Evolutionary conservation across 2,797 vertebrate species (phyloP).

Genomic region (Labroides dimidiatus): DNA sequence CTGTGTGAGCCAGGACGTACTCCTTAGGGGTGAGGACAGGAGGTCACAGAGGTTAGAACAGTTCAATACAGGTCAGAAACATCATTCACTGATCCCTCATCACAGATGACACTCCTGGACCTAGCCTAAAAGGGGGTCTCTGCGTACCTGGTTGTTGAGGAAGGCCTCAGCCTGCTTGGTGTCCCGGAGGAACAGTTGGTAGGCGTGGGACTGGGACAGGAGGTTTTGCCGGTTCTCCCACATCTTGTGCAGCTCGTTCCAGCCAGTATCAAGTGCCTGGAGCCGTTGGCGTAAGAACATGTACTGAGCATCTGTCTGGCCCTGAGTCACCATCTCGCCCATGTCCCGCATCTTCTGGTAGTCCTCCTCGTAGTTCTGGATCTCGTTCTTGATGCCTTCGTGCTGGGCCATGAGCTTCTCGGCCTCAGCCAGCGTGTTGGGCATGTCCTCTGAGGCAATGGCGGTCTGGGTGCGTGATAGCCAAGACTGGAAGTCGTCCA

Average conservation of each 20-base stretch:
- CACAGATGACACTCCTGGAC: no score
- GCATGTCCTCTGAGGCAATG: conserved; percentile 96
- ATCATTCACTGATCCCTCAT: no score
- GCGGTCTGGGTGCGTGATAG: conserved; percentile 94
- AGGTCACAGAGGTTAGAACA: no score
- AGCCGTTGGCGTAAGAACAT: conserved; percentile 95
- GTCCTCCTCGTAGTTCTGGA: conserved; percentile 95
- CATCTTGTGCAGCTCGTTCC: conserved; percentile 98
- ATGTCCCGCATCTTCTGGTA: conserved; percentile 98
- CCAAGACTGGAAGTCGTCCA: conserved; percentile 98
- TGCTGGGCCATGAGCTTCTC: conserved; percentile 96
- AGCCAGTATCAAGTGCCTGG: conserved; percentile 93
- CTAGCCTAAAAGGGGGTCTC: no score
- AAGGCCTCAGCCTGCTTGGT: conserved; percentile 87
- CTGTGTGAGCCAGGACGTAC: conserved; percentile 93
- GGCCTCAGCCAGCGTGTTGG: conserved; percentile 91
- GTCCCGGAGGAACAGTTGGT: conserved; percentile 93
- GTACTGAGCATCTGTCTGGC: conserved; percentile 94
- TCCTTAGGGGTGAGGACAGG: conserved; percentile 79
- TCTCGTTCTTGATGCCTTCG: conserved; percentile 94
- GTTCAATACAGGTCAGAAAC: no score
- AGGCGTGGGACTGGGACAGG: conserved; percentile 93
- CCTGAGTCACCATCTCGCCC: conserved; percentile 97
- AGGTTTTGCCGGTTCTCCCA: conserved; percentile 97
- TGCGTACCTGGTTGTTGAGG: conserved; percentile 87